Conservation (phyloP, 92 coral and sea anemone species). For the Pocillopora grandis region DNA sequence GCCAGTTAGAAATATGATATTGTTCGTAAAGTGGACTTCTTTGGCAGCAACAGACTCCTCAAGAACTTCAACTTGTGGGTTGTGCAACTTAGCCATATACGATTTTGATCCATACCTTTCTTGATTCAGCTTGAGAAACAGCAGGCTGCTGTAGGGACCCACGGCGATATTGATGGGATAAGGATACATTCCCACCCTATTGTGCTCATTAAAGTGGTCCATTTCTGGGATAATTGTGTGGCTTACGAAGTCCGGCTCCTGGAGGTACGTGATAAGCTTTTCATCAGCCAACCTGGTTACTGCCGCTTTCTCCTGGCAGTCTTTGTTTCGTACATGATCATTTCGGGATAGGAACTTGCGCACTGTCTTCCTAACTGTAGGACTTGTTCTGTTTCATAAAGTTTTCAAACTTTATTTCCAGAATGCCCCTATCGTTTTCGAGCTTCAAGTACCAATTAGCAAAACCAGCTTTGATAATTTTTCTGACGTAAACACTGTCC, state of each 20-base stretch:
- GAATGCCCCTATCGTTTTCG: conserved; percentile 37
- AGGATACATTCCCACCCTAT: conserved; percentile 42
- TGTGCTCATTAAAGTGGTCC: conserved; percentile 38
- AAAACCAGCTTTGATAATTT: conserved; percentile 53
- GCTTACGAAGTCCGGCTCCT: conserved; percentile 30
- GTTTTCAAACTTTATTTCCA: conserved; percentile 41
- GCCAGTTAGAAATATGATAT: no score
- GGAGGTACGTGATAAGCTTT: conserved; percentile 29
- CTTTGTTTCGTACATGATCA: conserved; percentile 55
- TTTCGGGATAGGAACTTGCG: conserved; percentile 35
- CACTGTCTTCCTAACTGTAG: conserved; percentile 1
- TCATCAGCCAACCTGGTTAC: conserved; percentile 34
- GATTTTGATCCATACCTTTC: conserved; percentile 12
- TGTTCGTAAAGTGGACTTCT: no score
- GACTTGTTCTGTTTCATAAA: conserved; percentile 25
- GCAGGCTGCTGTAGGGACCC: conserved; percentile 47
- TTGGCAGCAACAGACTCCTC: no score
- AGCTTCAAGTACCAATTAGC: conserved; percentile 53
- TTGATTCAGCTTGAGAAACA: conserved; percentile 26
- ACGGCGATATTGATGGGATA: conserved; percentile 19
- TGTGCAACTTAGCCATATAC: conserved; percentile 19
- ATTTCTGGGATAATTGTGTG: conserved; percentile 56
- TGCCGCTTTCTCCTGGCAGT: conserved; percentile 46
- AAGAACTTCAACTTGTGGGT: no score
- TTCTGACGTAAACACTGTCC: conserved; percentile 50